Evolutionary conservation across 2,113 vertebrate genomes (phyloP), one percentile per base, ranked within the genome.

Genomic region (Petromus typicus): DNA sequence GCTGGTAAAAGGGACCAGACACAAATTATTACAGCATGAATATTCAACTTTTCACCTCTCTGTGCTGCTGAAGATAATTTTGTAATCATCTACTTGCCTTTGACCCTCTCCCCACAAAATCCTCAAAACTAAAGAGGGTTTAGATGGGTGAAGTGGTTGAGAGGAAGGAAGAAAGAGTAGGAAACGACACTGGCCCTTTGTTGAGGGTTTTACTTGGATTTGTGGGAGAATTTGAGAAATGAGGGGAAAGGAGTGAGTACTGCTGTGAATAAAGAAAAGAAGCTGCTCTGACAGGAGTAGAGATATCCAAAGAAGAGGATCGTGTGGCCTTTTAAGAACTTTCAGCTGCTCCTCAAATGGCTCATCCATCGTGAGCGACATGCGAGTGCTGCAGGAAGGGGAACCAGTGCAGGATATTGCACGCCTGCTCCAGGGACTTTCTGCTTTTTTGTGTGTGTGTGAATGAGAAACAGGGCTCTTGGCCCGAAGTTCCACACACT

Each of bases 401-500:
- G 80, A 82, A 30, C 18, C 6, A 14, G 54, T 54, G 45, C 56
- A 18, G 54, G 67, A 73, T 89, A 73, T 43, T 37, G 17, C 2
- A 1, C 13, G 75, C 27, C 37, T 37, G 3, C 48, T 16, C 59
- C 16, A 61, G 22, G 66, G 73, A 79, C 66, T 63, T 78, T 63
- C 82, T 92, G 61, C 23, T 86, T 56, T 64, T 16, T 54, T 85
- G n/a, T n/a, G n/a, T n/a, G n/a, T n/a, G n/a, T 92, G 14, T 25
- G 37, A 88, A 83, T 78, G 40, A 83, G 54, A 90, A 34, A 45
- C 56, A 89, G 82, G 27, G n/a, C 76, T 81, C 71, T 76, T 45
- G 54, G 64, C n/a, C 64, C 82, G 90, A 40, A 51, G 56, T 40
- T 69, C 51, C 43, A 92, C 34, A 64, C 79, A 92, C 64, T 69